phyloP scores from a whole-genome alignment of 1,140 invertebrate species.

The Nephila pilipes region DNA sequence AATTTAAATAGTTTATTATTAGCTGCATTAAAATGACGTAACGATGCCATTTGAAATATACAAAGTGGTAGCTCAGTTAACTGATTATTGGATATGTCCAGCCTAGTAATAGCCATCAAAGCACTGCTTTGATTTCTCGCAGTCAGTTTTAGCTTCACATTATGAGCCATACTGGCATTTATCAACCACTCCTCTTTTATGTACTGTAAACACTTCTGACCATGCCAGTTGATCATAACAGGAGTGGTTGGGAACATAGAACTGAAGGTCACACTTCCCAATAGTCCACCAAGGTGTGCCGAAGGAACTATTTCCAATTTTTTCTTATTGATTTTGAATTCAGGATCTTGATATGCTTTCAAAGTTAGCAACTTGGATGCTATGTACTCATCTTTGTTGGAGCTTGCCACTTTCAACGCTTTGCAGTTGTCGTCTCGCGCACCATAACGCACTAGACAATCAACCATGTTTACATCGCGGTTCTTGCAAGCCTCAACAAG shows the following conservation, averaged over 20 bases:
- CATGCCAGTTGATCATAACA: constrained; percentile 97
- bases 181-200: constrained; percentile 89
- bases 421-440: constrained; percentile 90
- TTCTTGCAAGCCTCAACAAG: constrained; percentile 89
- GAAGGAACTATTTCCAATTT: constrained; percentile 84
- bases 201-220: constrained; percentile 86
- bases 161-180: constrained; percentile 91
- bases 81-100: constrained; percentile 96
- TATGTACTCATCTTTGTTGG: constrained; percentile 87
- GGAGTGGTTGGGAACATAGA: constrained; percentile 91
- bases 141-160: constrained; percentile 89
- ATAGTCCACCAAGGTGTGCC: constrained; percentile 74
- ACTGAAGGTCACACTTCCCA: constrained; percentile 79
- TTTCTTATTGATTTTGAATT: constrained; percentile 92
- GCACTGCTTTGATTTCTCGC: constrained; percentile 85
- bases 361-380: constrained; percentile 89
- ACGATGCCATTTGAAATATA: constrained; percentile 91
- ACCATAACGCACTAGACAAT: constrained; percentile 91
- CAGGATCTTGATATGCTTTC: constrained; percentile 88
- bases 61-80: constrained; percentile 89
- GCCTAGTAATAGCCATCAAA: constrained; percentile 93
- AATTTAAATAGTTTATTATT: constrained; percentile 92
- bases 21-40: constrained; percentile 90
- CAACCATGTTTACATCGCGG: constrained; percentile 85
- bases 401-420: constrained; percentile 88